Evolutionary conservation across 2,888 invertebrate genomes (phyloP).

Genomic region (Sarcophaga variegata): DNA sequence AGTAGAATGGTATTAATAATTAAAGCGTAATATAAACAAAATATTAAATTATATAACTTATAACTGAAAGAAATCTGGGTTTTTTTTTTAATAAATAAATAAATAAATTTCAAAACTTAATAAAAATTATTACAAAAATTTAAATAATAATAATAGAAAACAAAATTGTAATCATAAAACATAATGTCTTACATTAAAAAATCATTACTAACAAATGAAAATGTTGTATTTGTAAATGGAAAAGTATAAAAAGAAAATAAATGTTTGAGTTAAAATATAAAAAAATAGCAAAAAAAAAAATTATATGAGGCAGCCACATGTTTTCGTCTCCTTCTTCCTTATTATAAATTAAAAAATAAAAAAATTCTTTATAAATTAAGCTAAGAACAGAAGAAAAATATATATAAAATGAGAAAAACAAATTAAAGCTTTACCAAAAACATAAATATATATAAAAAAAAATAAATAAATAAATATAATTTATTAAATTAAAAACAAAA

Average conservation of each 20-base stretch:
- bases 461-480: neutral
- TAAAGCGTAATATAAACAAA: neutral
- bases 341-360: constrained; percentile 42
- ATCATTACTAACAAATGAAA: constrained; percentile 54
- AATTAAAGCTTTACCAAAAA: constrained; percentile 69
- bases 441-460: constrained; percentile 8
- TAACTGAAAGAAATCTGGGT: constrained; percentile 45
- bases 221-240: constrained; percentile 53
- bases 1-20: neutral
- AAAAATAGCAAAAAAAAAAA: constrained; percentile 39
- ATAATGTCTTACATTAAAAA: constrained; percentile 17
- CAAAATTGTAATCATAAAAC: constrained; percentile 5
- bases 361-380: constrained; percentile 59
- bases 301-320: constrained; percentile 67
- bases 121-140: neutral
- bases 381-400: constrained; percentile 26
- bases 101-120: neutral
- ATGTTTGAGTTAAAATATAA: constrained; percentile 47
- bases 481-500: neutral
- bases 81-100: neutral
- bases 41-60: neutral
- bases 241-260: constrained; percentile 12
- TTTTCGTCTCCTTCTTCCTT: constrained; percentile 70
- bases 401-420: constrained; percentile 43
- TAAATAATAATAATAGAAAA: neutral